Evolutionary conservation across 2,888 invertebrate species (phyloP), one percentile per base, ranked within the genome.

Genomic region (Pemphredon lugubris): DNA sequence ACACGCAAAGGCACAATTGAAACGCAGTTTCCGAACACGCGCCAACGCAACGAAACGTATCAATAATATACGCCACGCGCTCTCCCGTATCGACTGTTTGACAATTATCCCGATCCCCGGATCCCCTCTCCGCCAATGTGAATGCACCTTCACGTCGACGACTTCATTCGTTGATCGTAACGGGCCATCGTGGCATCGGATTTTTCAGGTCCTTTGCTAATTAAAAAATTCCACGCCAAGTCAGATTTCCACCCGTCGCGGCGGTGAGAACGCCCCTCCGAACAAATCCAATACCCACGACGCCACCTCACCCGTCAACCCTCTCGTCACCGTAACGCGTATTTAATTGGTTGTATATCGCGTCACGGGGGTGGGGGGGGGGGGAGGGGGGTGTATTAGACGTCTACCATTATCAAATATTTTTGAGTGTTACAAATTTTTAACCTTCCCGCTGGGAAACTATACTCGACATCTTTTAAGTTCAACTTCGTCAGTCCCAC

Each of bases 141-240:
- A 6, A 18, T 6, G 11, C 30, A 34, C 53, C 13, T 30, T 42
- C 7, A 13, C 51, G 30, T 20, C 70, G 71, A 80, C 48, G 58
- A 72, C 68, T 76, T 70, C 57, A 78, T 77, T 68, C 48, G 51
- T 37, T n/a, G 54, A 42, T 53, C 51, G 59, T 54, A 69, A 60
- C 69, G 48, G 60, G 61, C 55, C 61, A 55, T 48, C 76, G 71
- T 51, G 59, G 77, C 77, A 83, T 85, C 74, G 81, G 68, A 73
- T 82, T 83, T 85, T 80, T 55, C 79, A 74, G 73, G 75, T 73
- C 75, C 75, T 81, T 80, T 84, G 77, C 85, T 87, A 87, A 87
- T 87, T 87, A 87, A 87, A 87, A 87, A 87, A 87, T 87, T 87
- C 87, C 87, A 85, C 78, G 77, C 71, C 54, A 82, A 86, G 83